These are phyloP conservation scores for Lepeophtheirus nordmannii DNA, from an alignment of 2,888 invertebrate genomes.

Conservation along the genomic window DNA sequence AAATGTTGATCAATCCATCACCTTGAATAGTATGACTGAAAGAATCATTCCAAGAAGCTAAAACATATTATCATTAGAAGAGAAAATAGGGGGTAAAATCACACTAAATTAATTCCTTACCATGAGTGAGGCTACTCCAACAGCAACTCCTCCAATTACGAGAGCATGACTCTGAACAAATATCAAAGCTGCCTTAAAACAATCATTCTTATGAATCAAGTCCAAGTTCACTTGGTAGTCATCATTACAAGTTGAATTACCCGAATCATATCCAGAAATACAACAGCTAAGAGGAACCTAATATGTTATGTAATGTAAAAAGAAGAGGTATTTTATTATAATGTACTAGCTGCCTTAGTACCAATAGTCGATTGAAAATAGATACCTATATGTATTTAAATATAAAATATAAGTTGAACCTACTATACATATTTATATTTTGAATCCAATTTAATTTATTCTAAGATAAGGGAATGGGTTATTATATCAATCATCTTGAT, in stretches of 20 bases:
- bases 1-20: slow-evolving; percentile 41
- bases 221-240: slow-evolving; percentile 43
- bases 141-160: slow-evolving; percentile 61
- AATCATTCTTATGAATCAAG: slow-evolving; percentile 57
- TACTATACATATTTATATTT: too few species aligned
- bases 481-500: too few species aligned
- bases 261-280: slow-evolving; percentile 30
- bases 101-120: slow-evolving; percentile 46
- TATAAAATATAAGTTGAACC: too few species aligned
- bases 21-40: slow-evolving; percentile 65
- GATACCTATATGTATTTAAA: too few species aligned
- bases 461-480: too few species aligned
- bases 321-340: too few species aligned
- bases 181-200: slow-evolving; percentile 50
- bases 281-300: slow-evolving; percentile 21
- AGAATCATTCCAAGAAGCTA: slow-evolving; percentile 71
- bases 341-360: too few species aligned
- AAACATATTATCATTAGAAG: slow-evolving; percentile 32
- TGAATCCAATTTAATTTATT: too few species aligned
- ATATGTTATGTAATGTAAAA: neutral
- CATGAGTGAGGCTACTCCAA: slow-evolving; percentile 68
- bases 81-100: too few species aligned
- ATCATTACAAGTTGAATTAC: slow-evolving; percentile 34
- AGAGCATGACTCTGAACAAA: slow-evolving; percentile 61
- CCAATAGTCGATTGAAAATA: too few species aligned